A percentile compares a stretch with the other conserved stretches of the same genome.
Conservation (phyloP, 2,888 invertebrate genomes). For the Aleiodes leptofemur region DNA sequence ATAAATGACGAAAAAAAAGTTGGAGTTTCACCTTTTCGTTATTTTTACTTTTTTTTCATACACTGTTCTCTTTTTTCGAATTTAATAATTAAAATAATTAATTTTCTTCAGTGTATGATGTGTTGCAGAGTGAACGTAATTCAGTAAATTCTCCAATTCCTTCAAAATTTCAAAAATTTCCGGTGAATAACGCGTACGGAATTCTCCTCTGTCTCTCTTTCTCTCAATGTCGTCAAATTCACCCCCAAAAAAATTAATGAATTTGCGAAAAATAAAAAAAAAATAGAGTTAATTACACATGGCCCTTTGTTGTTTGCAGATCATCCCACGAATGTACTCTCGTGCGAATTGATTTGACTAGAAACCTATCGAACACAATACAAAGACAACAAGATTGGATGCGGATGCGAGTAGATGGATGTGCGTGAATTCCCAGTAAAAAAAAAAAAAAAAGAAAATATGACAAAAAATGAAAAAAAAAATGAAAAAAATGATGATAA, state of each 20-base stretch:
- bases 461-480: slow-evolving; percentile 46
- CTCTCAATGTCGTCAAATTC: slow-evolving; percentile 55
- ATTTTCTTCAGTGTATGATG: slow-evolving; percentile 10
- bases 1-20: too few species aligned
- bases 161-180: neutral
- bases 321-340: slow-evolving; percentile 73
- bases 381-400: slow-evolving; percentile 75
- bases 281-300: slow-evolving; percentile 57
- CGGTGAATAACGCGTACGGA: slow-evolving; percentile 4
- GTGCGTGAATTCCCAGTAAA: slow-evolving; percentile 71
- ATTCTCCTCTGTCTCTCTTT: slow-evolving; percentile 52
- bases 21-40: too few species aligned
- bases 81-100: neutral
- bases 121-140: slow-evolving; percentile 38
- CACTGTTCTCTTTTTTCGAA: too few species aligned
- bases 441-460: slow-evolving; percentile 59
- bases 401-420: slow-evolving; percentile 74
- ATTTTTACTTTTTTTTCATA: too few species aligned
- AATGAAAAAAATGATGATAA: slow-evolving; percentile 58
- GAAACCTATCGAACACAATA: slow-evolving; percentile 74
- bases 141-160: slow-evolving; percentile 7
- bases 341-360: slow-evolving; percentile 74
- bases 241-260: slow-evolving; percentile 39
- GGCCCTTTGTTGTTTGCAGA: slow-evolving; percentile 74
- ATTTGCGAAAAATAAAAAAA: slow-evolving; percentile 49